Conservation (phyloP, 2,888 invertebrate species). For the Philonicus albiceps region DNA sequence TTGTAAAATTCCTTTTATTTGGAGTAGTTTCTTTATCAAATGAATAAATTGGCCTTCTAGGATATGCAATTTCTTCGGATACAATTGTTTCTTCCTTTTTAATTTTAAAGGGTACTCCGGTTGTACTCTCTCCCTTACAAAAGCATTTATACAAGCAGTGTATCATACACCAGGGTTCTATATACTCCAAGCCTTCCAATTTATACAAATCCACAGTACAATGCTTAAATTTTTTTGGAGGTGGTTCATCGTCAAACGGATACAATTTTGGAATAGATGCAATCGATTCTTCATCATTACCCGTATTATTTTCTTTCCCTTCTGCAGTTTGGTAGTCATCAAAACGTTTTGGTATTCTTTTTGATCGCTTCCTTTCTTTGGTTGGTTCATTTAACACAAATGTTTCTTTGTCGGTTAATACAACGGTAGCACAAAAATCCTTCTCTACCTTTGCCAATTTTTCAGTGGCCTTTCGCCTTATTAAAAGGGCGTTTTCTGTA, state of each 20-base stretch:
- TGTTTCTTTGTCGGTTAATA: constrained; percentile 71
- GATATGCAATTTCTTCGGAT: constrained; percentile 51
- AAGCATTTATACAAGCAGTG: constrained; percentile 73
- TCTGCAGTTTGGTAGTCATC: constrained; percentile 63
- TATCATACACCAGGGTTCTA: constrained; percentile 72
- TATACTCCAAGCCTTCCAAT: constrained; percentile 59
- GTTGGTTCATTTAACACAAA: constrained; percentile 68
- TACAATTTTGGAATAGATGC: constrained; percentile 18
- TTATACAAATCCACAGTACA: constrained; percentile 57
- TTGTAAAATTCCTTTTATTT: background rate
- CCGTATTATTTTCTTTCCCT: background rate
- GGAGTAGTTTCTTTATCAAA: constrained; percentile 54
- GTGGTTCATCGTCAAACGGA: background rate
- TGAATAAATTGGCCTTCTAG: constrained; percentile 56
- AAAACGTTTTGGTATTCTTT: constrained; percentile 70
- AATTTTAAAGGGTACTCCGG: constrained; percentile 54
- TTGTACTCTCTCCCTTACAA: constrained; percentile 65
- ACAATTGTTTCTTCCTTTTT: constrained; percentile 53
- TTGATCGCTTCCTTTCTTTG: constrained; percentile 65
- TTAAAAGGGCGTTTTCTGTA: constrained; percentile 60
- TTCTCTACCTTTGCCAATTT: constrained; percentile 74
- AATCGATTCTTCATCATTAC: constrained; percentile 20
- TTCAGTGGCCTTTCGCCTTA: constrained; percentile 61
- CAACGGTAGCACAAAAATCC: constrained; percentile 76
- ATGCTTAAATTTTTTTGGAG: constrained; percentile 54